Evolutionary conservation across 2,797 vertebrate genomes (phyloP).

Genomic region (Limosa lapponica): DNA sequence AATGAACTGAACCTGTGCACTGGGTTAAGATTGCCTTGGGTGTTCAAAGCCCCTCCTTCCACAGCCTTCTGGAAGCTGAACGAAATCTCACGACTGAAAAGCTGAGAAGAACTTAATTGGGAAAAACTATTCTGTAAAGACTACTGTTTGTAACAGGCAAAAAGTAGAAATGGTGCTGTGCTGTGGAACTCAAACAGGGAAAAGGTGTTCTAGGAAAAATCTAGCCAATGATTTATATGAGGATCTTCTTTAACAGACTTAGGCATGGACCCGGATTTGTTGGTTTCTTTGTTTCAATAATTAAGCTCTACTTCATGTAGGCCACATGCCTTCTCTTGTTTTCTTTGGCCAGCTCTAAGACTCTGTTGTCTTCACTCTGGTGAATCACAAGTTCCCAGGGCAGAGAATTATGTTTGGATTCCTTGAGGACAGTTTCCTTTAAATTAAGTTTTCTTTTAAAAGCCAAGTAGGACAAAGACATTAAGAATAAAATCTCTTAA

Average conservation of each 20-base stretch:
- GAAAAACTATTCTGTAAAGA: neutral
- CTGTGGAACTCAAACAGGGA: neutral
- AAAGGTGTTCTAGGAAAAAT: neutral
- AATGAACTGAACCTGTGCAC: slow-evolving; percentile 36
- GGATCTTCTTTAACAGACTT: neutral
- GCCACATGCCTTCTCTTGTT: slow-evolving; percentile 44
- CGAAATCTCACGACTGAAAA: neutral
- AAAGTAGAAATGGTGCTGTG: neutral
- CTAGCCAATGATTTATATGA: neutral
- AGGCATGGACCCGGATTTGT: neutral
- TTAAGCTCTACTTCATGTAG: neutral
- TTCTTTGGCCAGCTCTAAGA: slow-evolving; percentile 23
- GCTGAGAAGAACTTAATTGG: neutral
- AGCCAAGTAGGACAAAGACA: slow-evolving; percentile 33
- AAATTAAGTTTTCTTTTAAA: slow-evolving; percentile 55
- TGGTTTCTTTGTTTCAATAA: slow-evolving; percentile 44
- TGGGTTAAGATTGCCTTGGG: neutral
- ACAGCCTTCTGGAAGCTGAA: neutral
- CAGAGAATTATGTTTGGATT: slow-evolving; percentile 37
- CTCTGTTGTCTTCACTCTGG: neutral
- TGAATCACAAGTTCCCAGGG: slow-evolving; percentile 12
- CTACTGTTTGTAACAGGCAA: neutral
- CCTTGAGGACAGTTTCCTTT: slow-evolving; percentile 44
- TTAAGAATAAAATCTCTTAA: slow-evolving; percentile 21
- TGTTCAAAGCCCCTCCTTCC: neutral